Evolutionary conservation across 1,140 invertebrate genomes (phyloP), one percentile per base, ranked within the genome.

Genomic region (Drosophila pseudoananassae): DNA sequence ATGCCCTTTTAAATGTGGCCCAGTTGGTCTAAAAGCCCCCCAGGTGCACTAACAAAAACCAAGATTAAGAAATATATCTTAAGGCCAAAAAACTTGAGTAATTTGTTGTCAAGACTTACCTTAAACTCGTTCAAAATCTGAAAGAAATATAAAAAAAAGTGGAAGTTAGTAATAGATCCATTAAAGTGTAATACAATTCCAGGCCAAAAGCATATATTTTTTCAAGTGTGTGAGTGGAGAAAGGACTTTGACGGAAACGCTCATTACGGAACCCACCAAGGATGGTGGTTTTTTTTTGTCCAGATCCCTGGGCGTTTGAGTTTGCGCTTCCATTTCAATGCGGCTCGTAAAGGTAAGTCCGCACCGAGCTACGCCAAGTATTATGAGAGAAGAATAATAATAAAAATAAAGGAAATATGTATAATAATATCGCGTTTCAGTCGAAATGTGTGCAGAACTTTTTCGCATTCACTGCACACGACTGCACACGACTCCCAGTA

Each of bases 401-500:
- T 51, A 72, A 77, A 43, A 43, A 17, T 43, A 43, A 43, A 45
- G 49, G 38, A 9, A 49, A 66, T 46, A 17, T 61, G 54, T 69
- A 55, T 68, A 57, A 70, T 63, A 79, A 83, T 89, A 89, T 83
- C 76, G 72, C 84, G 49, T 73, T 79, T 72, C 79, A 66, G 76
- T 57, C 65, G 66, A 77, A 76, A 83, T 79, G 57, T 79, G 65
- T 76, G 65, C 75, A 66, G 79, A 83, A 85, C 74, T 82, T 73
- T 81, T 87, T 87, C 81, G 76, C 82, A 82, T 87, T 90, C 81
- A 90, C 56, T 90, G 87, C 87, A 90, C 87, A 90, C 80, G 87
- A 90, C 65, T 68, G 85, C 60, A 79, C 83, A 71, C n/a, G n/a
- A n/a, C 58, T 55, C n/a, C 40, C 40, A 52, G 8, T 54, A 76